phyloP scores from a whole-genome alignment of 2,888 invertebrate species.

The Biston betularia region DNA sequence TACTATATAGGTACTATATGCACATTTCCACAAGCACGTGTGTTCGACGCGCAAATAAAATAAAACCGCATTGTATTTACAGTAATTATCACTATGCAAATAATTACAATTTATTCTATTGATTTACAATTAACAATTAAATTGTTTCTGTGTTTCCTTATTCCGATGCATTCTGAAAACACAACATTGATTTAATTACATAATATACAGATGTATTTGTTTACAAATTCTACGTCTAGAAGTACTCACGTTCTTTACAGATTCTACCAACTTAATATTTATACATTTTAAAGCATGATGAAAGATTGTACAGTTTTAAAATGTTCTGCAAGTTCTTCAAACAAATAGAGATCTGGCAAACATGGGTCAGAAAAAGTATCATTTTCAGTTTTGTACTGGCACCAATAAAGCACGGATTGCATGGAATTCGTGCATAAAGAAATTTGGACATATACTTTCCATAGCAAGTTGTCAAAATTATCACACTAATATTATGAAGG shows the following conservation, averaged over 20 bases:
- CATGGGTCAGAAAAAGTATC: too few relatives aligned
- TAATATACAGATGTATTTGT: neutral
- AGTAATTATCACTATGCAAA: slow-evolving; percentile 38
- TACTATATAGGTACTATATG: neutral
- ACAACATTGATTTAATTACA: neutral
- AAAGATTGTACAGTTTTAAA: neutral
- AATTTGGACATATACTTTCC: too few relatives aligned
- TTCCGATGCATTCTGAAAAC: slow-evolving; percentile 40
- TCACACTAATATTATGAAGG: too few relatives aligned
- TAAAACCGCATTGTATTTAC: slow-evolving; percentile 24
- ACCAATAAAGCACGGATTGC: too few relatives aligned
- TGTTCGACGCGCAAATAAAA: slow-evolving; percentile 15
- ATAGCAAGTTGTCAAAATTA: too few relatives aligned
- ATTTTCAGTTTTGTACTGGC: too few relatives aligned
- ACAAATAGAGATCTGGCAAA: too few relatives aligned
- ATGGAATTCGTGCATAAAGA: too few relatives aligned
- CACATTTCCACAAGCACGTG: slow-evolving; percentile 6
- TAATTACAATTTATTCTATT: slow-evolving; percentile 46
- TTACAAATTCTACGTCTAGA: neutral
- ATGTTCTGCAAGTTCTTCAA: neutral
- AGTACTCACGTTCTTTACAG: too few relatives aligned
- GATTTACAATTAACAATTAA: slow-evolving; percentile 35
- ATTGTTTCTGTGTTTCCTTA: slow-evolving; percentile 47
- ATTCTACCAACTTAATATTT: too few relatives aligned
- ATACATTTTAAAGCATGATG: neutral